Evolutionary conservation across 1,140 invertebrate species (phyloP), one percentile per base, ranked within the genome.

Genomic region (Venturia canescens): DNA sequence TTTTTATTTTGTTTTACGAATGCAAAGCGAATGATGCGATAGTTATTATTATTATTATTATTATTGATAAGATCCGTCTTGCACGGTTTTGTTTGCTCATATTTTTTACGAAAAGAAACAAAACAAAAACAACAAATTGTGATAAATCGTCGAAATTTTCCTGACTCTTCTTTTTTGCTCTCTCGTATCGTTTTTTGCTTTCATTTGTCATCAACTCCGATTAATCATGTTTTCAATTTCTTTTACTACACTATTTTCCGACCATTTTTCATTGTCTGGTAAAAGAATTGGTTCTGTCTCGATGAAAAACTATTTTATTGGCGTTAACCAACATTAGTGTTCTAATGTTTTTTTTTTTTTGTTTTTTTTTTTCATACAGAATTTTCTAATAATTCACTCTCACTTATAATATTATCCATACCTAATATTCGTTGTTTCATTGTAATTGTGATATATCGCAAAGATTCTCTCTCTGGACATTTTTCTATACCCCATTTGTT

Each of bases 71-170:
- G 70, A 34, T 72, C 70, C 70, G 70, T 48, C 27, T 63, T 57
- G 78, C 60, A 71, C 70, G 48, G 77, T 48, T 71, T 79, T 78
- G 66, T 77, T 83, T 83, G 82, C 82, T 83, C 82, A 83, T 75
- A 79, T 83, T 83, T 72, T 77, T 34, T 69, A 71, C 48, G 60
- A 70, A 53, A 80, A 44, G 11, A 48, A 76, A n/a, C n/a, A n/a
- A n/a, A n/a, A n/a, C n/a, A n/a, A n/a, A n/a, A 71, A 75, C 18
- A 38, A 81, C 78, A 75, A 78, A 70, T 76, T 79, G 76, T 83
- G 79, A 83, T 80, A 83, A 80, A 80, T 48, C 21, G 34, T 48
- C 31, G 26, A 48, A 72, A 72, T 44, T 44, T 60, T 66, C 60
- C 60, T 23, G 23, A 66, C 60, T 26, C 23, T 66, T 66, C 23